These are phyloP conservation scores for Syndactyla subalaris DNA, from an alignment of 2,797 vertebrate species.

Conservation along the genomic window DNA sequence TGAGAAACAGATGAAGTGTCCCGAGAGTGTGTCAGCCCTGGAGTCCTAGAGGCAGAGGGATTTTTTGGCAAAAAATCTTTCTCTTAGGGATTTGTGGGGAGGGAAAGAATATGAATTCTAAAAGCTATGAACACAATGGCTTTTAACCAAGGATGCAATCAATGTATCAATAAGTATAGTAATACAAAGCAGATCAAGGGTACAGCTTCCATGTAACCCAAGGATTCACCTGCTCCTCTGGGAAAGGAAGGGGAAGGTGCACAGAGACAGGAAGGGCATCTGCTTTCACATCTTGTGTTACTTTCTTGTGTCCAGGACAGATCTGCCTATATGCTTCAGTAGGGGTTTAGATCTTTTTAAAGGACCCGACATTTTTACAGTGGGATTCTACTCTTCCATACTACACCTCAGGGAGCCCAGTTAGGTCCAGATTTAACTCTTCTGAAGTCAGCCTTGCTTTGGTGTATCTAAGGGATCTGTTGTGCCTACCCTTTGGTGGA, in stretches of 20 bases:
- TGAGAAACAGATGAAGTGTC: conserved; percentile 58
- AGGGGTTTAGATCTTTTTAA: not conserved
- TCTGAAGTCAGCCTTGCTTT: not conserved
- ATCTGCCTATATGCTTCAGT: fast-evolving
- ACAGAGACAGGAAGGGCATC: not conserved
- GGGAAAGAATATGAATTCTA: not conserved
- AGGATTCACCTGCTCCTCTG: not conserved
- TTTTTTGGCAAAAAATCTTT: not conserved
- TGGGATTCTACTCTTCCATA: not conserved
- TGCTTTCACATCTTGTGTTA: not conserved
- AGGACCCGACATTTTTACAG: not conserved
- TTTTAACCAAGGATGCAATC: not conserved
- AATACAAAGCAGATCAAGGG: not conserved
- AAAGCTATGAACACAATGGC: not conserved
- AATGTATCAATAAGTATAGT: not conserved
- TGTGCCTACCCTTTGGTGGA: not conserved
- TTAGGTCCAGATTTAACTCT: not conserved
- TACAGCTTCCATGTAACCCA: too few species aligned
- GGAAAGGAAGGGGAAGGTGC: not conserved
- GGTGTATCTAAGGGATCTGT: not conserved
- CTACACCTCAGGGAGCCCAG: not conserved
- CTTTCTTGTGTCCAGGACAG: not conserved
- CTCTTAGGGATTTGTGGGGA: not conserved
- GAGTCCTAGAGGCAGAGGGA: not conserved
- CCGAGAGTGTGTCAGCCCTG: not conserved